phyloP scores from a whole-genome alignment of 1,140 invertebrate genomes.

The Atopsyche davidsoni region DNA sequence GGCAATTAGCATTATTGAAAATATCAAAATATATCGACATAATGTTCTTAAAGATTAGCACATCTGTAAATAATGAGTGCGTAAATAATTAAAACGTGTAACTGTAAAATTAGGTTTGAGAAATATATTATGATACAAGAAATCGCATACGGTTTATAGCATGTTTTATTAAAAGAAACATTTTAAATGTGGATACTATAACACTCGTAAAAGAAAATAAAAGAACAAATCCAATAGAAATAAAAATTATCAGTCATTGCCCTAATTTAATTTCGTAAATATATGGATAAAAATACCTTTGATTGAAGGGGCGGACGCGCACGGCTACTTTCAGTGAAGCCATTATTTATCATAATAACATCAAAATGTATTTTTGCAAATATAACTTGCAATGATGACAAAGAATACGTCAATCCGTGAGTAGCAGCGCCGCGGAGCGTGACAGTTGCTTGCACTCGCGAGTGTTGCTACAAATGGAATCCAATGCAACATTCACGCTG shows the following conservation, averaged over 20 bases:
- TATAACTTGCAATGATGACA: constrained; percentile 10
- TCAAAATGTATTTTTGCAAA: neutral
- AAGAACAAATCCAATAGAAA: constrained; percentile 29
- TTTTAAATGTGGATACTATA: too few relatives aligned
- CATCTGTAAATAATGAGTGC: too few relatives aligned
- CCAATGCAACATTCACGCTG: too few relatives aligned
- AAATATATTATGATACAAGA: too few relatives aligned
- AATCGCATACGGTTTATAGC: too few relatives aligned
- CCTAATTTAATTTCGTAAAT: constrained; percentile 25
- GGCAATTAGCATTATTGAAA: too few relatives aligned
- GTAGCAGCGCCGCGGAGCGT: constrained; percentile 12
- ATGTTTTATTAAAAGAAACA: too few relatives aligned
- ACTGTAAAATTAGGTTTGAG: too few relatives aligned
- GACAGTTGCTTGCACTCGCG: constrained; percentile 14
- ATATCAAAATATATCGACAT: too few relatives aligned
- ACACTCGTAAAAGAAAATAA: constrained; percentile 26
- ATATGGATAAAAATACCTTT: constrained; percentile 52
- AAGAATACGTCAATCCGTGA: constrained; percentile 19
- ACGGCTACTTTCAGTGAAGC: constrained; percentile 77
- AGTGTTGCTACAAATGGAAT: too few relatives aligned
- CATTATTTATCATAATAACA: constrained; percentile 44
- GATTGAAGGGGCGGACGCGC: constrained; percentile 73
- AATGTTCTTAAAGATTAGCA: too few relatives aligned
- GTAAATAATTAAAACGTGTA: too few relatives aligned
- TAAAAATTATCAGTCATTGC: constrained; percentile 31